Base-by-base conservation (phyloP, 1,140 invertebrate genomes). In the Orchestia grillus region DNA sequence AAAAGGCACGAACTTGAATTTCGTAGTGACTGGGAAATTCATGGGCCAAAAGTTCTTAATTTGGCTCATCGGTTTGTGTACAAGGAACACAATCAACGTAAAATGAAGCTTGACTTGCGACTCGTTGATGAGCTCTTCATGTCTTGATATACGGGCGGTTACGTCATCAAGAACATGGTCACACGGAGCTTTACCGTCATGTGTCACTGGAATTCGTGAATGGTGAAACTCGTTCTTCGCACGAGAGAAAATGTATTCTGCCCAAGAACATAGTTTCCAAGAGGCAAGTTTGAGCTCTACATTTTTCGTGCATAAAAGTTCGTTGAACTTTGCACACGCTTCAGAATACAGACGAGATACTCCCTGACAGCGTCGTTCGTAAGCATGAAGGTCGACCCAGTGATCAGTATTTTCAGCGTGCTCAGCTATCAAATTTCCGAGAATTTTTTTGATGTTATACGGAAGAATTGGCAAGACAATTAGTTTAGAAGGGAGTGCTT, bases 311-410 rank as follows among this genome's bases (percentile, higher is more conserved):
- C 62, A 15, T 15, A 94, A 44, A 11, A 94, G 40, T 40, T 45
- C 11, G 92, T 94, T 94, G 6, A 94, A 40, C 43, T 40, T 6
- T 94, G 92, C 92, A 94, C 92, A 94, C 4, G 92, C 92, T n/a
- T 6, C 41, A 44, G 92, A 44, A 47, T 94, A 94, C 3, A 19
- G n/a, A 47, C 40, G 40, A 94, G 44, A 94, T 42, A 47, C 44
- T 40, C 28, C 19, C 19, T 8, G 6, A 3, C 44, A 44, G 6
- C 40, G 41, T 44, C 40, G 6, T 94, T 94, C 19, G 4, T 16
- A 47, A 44, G 11, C 0, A 36, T 47, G 16, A 6, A 4, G 15
- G 16, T 94, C 92, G 44, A 94, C 40, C 44, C 19, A 40, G 44
- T 94, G 44, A 15, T 94, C 8, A 0, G 1, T 47, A 40, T 44